Evolutionary conservation across 1,140 invertebrate genomes (phyloP).

Genomic region (Bombus superbus): DNA sequence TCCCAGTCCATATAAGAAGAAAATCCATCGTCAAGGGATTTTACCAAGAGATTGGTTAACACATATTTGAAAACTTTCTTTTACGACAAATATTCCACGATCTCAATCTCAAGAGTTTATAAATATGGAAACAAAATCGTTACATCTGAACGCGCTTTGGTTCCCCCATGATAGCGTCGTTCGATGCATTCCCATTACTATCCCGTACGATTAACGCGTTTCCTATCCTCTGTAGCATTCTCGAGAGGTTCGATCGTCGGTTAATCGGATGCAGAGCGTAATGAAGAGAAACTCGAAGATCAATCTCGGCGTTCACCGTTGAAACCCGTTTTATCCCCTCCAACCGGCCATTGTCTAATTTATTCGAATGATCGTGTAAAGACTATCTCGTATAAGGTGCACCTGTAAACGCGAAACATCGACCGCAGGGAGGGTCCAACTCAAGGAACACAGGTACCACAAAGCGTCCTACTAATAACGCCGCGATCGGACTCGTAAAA

Average conservation of each 20-base stretch:
- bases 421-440: slow-evolving; percentile 26
- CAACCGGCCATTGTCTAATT: slow-evolving; percentile 52
- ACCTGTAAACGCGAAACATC: slow-evolving; percentile 63
- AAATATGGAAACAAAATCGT: slow-evolving; percentile 8
- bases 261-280: slow-evolving; percentile 46
- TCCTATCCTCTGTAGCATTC: neutral
- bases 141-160: too few species aligned
- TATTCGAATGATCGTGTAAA: slow-evolving; percentile 67
- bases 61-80: neutral
- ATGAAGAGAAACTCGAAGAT: slow-evolving; percentile 61
- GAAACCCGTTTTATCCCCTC: slow-evolving; percentile 48
- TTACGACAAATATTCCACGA: neutral
- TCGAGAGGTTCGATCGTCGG: neutral
- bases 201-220: slow-evolving; percentile 19
- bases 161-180: neutral
- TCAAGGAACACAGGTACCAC: slow-evolving; percentile 62
- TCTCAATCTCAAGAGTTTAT: neutral
- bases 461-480: slow-evolving; percentile 80
- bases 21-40: neutral
- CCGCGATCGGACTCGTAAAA: slow-evolving; percentile 80
- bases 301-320: slow-evolving; percentile 46
- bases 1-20: neutral
- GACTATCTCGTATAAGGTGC: slow-evolving; percentile 54
- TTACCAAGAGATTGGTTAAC: neutral
- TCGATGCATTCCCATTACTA: slow-evolving; percentile 19